A percentile compares a stretch with the other conserved stretches of the same genome.
Conservation (phyloP, 2,888 invertebrate genomes). For the Harpalus rufipes region DNA sequence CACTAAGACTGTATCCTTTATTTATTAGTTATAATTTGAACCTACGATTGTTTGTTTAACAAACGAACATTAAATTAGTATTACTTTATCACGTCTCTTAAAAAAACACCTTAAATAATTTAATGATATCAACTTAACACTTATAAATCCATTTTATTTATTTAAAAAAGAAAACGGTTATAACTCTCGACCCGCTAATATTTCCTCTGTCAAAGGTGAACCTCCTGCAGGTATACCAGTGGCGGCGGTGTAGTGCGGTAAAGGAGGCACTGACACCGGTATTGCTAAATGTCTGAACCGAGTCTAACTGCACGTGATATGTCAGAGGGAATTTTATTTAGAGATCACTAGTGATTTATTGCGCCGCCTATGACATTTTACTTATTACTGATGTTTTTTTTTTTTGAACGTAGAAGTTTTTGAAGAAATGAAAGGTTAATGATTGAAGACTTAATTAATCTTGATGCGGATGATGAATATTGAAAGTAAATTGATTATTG, state of each 20-base stretch:
- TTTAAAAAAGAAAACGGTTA: not conserved
- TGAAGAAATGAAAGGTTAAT: constrained; percentile 29
- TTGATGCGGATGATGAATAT: not conserved
- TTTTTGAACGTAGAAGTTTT: not conserved
- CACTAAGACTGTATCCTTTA: no score
- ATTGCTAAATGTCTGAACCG: constrained; percentile 26
- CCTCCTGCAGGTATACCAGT: constrained; percentile 8
- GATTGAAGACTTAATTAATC: constrained; percentile 20
- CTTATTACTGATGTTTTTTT: constrained; percentile 16
- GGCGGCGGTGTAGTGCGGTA: constrained; percentile 18
- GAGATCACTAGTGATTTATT: constrained; percentile 47
- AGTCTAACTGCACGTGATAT: constrained; percentile 38
- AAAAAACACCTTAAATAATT: not conserved
- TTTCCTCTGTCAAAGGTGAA: constrained; percentile 34
- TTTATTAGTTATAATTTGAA: no score
- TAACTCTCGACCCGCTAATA: constrained; percentile 7
- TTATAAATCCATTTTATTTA: not conserved
- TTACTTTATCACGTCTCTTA: no score
- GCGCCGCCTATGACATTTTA: constrained; percentile 34
- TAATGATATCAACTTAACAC: not conserved
- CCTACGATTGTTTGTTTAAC: no score
- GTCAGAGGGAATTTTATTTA: constrained; percentile 52
- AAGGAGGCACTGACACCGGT: not conserved
- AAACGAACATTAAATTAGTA: no score
- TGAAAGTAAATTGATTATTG: not conserved